Evolutionary conservation across 2,113 vertebrate species (phyloP).

Genomic region (Oncorhynchus kisutch): DNA sequence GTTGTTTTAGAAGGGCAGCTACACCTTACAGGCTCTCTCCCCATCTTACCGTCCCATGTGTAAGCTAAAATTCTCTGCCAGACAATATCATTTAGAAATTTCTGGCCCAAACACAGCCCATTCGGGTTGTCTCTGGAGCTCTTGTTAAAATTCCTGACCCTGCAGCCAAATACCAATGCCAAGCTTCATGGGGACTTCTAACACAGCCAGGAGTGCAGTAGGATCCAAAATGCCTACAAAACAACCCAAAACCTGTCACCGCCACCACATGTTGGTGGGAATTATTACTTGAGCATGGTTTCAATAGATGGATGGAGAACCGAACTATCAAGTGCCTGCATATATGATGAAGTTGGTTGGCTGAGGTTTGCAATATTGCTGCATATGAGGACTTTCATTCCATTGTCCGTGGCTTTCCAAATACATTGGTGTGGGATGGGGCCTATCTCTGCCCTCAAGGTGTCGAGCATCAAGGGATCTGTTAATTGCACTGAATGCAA

Average conservation of each 20-base stretch:
- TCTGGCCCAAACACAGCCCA: constrained; percentile 7
- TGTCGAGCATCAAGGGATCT: background rate
- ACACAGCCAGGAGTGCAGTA: background rate
- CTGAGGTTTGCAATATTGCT: background rate
- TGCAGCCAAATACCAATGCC: constrained; percentile 1
- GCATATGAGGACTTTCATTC: background rate
- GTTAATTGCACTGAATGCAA: background rate
- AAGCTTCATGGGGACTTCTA: background rate
- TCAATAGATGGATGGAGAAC: background rate
- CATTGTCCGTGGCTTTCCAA: background rate
- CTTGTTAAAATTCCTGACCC: background rate
- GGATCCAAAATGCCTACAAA: background rate
- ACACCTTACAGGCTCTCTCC: constrained; percentile 18
- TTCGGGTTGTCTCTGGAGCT: background rate
- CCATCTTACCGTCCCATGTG: constrained; percentile 27
- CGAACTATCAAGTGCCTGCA: too few species aligned
- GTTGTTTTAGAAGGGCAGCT: constrained; percentile 28
- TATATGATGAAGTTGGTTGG: background rate
- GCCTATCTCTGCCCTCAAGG: background rate
- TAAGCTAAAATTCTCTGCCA: constrained; percentile 15
- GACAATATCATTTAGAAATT: constrained; percentile 19
- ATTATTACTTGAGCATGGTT: too few species aligned
- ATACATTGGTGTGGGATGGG: too few species aligned
- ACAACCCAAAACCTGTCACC: background rate
- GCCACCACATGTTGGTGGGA: background rate